Evolutionary conservation across 2,113 vertebrate species (phyloP).

Genomic region (Phylloscopus trochilus): DNA sequence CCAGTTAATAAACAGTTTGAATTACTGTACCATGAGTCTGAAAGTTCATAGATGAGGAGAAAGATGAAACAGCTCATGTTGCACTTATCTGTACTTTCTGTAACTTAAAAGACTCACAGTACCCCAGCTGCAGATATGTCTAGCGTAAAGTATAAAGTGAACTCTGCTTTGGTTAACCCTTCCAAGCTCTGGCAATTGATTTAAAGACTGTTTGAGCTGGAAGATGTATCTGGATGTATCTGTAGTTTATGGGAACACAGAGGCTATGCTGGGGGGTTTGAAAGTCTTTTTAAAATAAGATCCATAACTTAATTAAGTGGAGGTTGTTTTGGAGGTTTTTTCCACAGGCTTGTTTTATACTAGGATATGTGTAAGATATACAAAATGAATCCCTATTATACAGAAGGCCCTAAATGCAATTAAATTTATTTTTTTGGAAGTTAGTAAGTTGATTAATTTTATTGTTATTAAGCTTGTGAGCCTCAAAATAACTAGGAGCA

Average conservation of each 20-base stretch:
- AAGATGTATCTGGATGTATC: not conserved
- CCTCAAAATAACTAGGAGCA: not conserved
- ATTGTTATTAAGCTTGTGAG: not conserved
- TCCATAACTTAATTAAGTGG: not conserved
- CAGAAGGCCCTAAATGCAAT: not conserved
- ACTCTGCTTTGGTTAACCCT: not conserved
- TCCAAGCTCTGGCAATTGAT: not conserved
- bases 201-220: not conserved
- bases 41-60: not conserved
- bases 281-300: not conserved
- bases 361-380: not conserved
- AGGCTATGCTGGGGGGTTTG: rapidly evolving
- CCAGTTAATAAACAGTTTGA: not conserved
- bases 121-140: rapidly evolving
- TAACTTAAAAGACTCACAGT: not conserved
- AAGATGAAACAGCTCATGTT: not conserved
- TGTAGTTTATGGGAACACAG: not conserved
- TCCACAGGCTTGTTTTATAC: not conserved
- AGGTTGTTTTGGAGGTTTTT: not conserved
- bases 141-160: not conserved
- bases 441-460: not conserved
- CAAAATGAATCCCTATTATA: not conserved
- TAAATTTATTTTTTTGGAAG: not conserved
- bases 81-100: not conserved
- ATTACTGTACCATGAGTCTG: not conserved